Evolutionary conservation across 2,797 vertebrate species (phyloP).

Genomic region (Cottoperca gobio): DNA sequence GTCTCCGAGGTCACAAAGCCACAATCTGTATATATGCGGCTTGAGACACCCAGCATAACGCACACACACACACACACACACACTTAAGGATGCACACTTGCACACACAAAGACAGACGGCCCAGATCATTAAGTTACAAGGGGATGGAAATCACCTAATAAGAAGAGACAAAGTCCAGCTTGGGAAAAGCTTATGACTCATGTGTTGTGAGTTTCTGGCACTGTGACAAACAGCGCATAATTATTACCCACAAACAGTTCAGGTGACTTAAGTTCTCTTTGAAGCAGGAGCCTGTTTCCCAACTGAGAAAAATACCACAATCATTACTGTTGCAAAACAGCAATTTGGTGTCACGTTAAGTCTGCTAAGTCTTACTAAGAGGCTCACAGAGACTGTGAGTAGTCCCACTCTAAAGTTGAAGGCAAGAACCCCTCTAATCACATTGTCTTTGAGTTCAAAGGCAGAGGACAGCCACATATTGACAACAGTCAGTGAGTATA

Average conservation of each 20-base stretch:
- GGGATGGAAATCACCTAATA: slow-evolving; percentile 71
- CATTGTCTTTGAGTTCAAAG: slow-evolving; percentile 5
- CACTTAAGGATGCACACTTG: neutral
- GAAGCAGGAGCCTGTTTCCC: slow-evolving; percentile 6
- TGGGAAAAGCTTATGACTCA: slow-evolving; percentile 36
- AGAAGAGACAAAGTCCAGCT: slow-evolving; percentile 70
- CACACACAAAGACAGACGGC: slow-evolving; percentile 56
- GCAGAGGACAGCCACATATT: neutral
- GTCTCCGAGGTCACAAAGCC: slow-evolving; percentile 64
- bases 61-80: slow-evolving; percentile 24
- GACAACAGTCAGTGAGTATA: neutral
- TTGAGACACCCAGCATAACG: slow-evolving; percentile 30
- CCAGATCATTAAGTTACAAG: slow-evolving; percentile 50
- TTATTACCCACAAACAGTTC: slow-evolving; percentile 33
- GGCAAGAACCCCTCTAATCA: slow-evolving; percentile 14
- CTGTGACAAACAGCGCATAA: slow-evolving; percentile 22
- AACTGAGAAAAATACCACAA: slow-evolving; percentile 27
- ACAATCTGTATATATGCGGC: slow-evolving; percentile 60
- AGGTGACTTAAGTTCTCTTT: slow-evolving; percentile 28
- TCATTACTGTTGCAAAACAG: slow-evolving; percentile 26
- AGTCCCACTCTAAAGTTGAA: slow-evolving; percentile 12
- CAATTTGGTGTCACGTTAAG: slow-evolving; percentile 31
- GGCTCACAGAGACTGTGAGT: slow-evolving; percentile 36
- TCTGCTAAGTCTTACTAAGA: slow-evolving; percentile 52
- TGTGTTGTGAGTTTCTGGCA: slow-evolving; percentile 42